Conservation (phyloP, 2,797 vertebrate species). For the Eulemur mongoz region DNA sequence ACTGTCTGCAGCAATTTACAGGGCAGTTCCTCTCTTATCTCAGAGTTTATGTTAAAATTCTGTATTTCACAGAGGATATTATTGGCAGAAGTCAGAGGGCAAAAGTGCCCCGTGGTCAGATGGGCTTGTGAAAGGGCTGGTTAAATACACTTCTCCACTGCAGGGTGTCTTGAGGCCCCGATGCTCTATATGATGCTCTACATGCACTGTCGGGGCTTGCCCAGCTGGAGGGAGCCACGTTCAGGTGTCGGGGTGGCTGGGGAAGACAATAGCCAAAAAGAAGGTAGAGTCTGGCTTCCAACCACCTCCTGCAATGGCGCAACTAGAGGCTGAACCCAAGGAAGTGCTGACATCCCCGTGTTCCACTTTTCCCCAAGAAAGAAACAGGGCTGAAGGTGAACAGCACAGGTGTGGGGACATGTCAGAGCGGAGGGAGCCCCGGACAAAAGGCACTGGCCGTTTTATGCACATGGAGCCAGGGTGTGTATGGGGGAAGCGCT, state of each 20-base stretch:
- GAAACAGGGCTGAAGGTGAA: fast-evolving
- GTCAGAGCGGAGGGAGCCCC: neutral
- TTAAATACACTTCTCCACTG: neutral
- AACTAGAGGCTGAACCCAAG: neutral
- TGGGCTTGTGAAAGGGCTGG: neutral
- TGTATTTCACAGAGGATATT: neutral
- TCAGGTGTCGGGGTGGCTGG: neutral
- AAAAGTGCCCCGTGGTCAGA: neutral
- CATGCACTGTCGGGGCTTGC: neutral
- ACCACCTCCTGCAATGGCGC: neutral
- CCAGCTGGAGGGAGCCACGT: neutral
- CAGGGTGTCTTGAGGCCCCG: neutral
- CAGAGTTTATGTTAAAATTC: neutral
- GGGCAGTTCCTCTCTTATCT: neutral
- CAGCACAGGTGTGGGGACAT: neutral
- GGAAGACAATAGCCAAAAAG: neutral
- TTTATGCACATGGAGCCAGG: neutral
- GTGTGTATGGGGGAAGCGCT: neutral
- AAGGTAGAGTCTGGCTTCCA: no score
- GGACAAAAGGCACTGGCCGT: neutral
- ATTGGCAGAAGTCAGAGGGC: neutral
- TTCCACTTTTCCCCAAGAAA: neutral
- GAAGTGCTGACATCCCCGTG: fast-evolving
- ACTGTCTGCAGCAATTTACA: neutral
- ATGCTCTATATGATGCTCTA: neutral